A percentile compares a stretch with the other conserved stretches of the same genome.
Conservation (phyloP, 2,888 invertebrate species). For the Drosophila gaucha region DNA sequence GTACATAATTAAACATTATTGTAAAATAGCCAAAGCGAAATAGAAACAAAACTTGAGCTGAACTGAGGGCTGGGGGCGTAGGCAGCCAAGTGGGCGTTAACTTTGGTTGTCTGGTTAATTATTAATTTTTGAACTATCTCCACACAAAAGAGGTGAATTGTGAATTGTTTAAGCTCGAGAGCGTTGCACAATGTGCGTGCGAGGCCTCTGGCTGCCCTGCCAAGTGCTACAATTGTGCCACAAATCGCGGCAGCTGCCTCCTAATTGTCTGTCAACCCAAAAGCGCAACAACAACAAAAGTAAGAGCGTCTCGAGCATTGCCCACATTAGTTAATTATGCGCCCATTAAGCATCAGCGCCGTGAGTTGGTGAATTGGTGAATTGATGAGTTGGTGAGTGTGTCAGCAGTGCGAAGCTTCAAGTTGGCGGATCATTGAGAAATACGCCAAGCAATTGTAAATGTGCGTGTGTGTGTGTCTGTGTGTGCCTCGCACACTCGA, state of each 20-base stretch:
- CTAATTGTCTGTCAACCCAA: conserved; percentile 62
- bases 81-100: conserved; percentile 40
- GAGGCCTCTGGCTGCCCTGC: conserved; percentile 11
- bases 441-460: conserved; percentile 45
- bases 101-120: conserved; percentile 38
- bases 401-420: conserved; percentile 49
- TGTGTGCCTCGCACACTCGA: conserved; percentile 33
- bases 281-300: conserved; percentile 21
- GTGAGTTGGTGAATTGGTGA: conserved; percentile 42
- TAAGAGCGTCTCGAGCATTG: conserved; percentile 31
- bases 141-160: conserved; percentile 9
- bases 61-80: neutral
- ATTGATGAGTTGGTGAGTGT: conserved; percentile 44
- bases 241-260: conserved; percentile 45
- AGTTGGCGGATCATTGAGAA: conserved; percentile 63
- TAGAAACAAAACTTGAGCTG: conserved; percentile 9
- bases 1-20: conserved; percentile 25
- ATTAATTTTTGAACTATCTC: conserved; percentile 38
- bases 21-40: conserved; percentile 4
- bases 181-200: conserved; percentile 48
- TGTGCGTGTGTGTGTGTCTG: conserved; percentile 15
- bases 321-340: conserved; percentile 78
- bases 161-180: conserved; percentile 13
- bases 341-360: conserved; percentile 56
- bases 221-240: conserved; percentile 58